phyloP scores from a whole-genome alignment of 2,888 invertebrate species.

The Plusia festucae region DNA sequence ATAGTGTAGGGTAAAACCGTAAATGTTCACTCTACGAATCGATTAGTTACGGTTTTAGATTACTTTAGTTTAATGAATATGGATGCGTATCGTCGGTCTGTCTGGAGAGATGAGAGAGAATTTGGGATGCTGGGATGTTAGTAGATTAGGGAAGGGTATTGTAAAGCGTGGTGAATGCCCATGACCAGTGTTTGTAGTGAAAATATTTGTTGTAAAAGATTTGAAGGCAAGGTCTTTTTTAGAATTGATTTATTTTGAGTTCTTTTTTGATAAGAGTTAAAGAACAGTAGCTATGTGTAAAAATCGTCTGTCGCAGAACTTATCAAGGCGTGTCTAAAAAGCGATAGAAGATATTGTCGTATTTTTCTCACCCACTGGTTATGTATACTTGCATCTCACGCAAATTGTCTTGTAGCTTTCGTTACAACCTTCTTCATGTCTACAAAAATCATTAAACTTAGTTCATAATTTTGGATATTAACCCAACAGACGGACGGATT shows the following conservation, averaged over 20 bases:
- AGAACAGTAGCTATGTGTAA: too few species aligned
- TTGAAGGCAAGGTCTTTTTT: neutral
- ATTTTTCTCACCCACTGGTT: too few species aligned
- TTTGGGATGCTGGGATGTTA: constrained; percentile 44
- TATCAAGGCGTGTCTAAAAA: too few species aligned
- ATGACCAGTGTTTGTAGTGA: constrained; percentile 24
- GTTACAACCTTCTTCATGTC: too few species aligned
- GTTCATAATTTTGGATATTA: too few species aligned
- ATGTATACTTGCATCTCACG: too few species aligned
- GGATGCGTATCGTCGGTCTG: constrained; percentile 59
- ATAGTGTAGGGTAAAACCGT: constrained; percentile 47
- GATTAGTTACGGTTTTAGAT: constrained; percentile 56
- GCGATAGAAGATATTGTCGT: too few species aligned
- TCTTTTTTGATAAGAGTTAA: neutral
- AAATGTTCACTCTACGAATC: constrained; percentile 53
- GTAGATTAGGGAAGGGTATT: constrained; percentile 16
- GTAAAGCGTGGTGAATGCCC: constrained; percentile 21
- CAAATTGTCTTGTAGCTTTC: too few species aligned
- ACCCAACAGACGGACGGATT: too few species aligned
- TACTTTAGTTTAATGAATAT: constrained; percentile 48
- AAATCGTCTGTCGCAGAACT: too few species aligned
- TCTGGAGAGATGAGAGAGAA: constrained; percentile 39
- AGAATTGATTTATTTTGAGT: neutral
- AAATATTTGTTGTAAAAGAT: neutral
- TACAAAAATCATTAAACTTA: too few species aligned